Conservation (phyloP, 2,888 invertebrate species). For the Drosophila fungiperda region DNA sequence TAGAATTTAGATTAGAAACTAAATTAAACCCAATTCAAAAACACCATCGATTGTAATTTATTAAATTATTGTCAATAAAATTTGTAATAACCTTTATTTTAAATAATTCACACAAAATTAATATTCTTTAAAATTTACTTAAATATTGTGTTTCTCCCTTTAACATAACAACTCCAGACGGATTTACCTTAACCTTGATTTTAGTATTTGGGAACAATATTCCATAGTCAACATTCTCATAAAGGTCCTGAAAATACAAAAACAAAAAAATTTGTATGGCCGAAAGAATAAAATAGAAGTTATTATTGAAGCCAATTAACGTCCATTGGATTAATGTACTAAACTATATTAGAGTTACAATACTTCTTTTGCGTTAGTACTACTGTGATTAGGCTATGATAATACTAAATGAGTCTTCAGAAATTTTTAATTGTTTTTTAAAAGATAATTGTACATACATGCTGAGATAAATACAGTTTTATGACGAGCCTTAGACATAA, state of each 20-base stretch:
- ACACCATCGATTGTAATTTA: neutral
- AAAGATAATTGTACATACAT: conserved; percentile 4
- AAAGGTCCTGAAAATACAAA: conserved; percentile 90
- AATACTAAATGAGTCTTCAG: conserved; percentile 3
- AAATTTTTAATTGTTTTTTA: neutral
- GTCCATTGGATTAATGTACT: neutral
- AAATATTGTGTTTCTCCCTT: conserved; percentile 90
- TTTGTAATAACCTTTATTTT: neutral
- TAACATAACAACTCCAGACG: conserved; percentile 95
- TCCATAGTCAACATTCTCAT: conserved; percentile 95
- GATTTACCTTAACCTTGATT: conserved; percentile 97
- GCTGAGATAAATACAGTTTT: neutral
- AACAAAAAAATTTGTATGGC: conserved; percentile 23
- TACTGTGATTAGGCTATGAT: neutral
- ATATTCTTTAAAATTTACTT: conserved; percentile 36
- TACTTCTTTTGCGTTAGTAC: conserved; percentile 6
- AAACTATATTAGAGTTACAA: neutral
- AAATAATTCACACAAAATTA: neutral
- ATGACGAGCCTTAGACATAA: neutral
- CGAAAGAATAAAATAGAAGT: neutral
- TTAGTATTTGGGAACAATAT: conserved; percentile 93
- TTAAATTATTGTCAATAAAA: neutral
- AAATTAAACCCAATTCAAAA: neutral
- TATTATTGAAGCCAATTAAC: neutral
- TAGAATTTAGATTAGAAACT: neutral